phyloP scores from a whole-genome alignment of 2,113 vertebrate genomes.

The Gambusia holbrooki region DNA sequence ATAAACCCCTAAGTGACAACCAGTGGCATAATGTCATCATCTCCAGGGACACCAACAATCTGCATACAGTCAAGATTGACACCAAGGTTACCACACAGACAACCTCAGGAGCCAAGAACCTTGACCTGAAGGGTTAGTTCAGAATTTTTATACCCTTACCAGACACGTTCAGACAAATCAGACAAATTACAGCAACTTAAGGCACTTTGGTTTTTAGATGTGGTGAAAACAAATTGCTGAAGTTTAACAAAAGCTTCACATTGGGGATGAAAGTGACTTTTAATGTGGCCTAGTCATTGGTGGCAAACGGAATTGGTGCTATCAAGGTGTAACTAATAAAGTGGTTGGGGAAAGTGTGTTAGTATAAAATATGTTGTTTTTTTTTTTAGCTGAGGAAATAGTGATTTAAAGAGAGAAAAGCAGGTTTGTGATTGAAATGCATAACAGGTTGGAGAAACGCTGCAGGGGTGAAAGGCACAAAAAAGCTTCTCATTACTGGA shows the following conservation, averaged over 20 bases:
- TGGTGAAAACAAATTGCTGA: background rate
- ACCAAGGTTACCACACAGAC: constrained; percentile 96
- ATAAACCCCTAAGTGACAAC: constrained; percentile 96
- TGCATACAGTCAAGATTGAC: constrained; percentile 97
- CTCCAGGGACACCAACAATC: constrained; percentile 95
- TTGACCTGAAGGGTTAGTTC: constrained; percentile 94
- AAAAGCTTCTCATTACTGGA: constrained; percentile 34
- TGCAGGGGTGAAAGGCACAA: background rate
- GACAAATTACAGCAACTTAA: background rate
- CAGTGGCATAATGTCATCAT: constrained; percentile 98
- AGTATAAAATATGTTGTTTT: background rate
- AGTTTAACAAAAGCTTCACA: background rate
- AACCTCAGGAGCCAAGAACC: constrained; percentile 93
- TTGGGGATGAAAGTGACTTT: background rate
- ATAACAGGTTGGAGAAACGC: constrained; percentile 17
- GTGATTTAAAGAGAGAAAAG: constrained; percentile 15
- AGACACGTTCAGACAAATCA: background rate
- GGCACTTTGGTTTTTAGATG: background rate
- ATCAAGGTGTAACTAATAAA: background rate
- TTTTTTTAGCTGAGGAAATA: constrained; percentile 6
- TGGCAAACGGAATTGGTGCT: background rate
- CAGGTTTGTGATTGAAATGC: constrained; percentile 15
- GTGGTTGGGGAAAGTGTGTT: background rate
- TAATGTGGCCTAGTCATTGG: background rate
- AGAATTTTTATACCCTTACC: background rate